These are phyloP conservation scores for Daboia siamensis DNA, from an alignment of 2,113 vertebrate genomes.

Conservation along the genomic window DNA sequence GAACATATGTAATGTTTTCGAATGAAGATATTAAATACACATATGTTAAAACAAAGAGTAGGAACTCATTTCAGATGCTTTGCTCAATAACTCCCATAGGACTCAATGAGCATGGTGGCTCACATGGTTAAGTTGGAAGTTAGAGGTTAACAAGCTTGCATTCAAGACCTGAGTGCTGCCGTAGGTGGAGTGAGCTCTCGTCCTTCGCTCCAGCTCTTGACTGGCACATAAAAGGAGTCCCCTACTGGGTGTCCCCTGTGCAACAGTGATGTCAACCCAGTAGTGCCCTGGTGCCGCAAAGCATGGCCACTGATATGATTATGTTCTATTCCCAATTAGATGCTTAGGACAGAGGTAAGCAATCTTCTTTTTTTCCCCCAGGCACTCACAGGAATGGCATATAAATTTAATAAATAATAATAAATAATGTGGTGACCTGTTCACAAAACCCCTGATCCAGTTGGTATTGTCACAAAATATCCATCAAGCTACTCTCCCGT, in stretches of 20 bases:
- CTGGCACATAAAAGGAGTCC: background rate
- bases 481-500: background rate
- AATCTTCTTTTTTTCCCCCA: background rate
- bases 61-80: background rate
- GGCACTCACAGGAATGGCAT: background rate
- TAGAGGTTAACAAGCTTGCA: background rate
- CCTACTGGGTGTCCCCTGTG: background rate
- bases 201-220: background rate
- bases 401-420: background rate
- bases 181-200: background rate
- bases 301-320: background rate
- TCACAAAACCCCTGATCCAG: background rate
- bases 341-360: background rate
- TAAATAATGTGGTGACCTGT: background rate
- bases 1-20: background rate
- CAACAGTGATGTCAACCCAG: background rate
- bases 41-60: background rate
- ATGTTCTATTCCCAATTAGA: background rate
- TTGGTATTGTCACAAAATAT: background rate
- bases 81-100: background rate
- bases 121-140: background rate
- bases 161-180: background rate
- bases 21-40: background rate
- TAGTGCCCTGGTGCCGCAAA: background rate
- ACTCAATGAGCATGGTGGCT: background rate